Percentiles rank a stretch among this genome's conserved stretches.
Evolutionary conservation across 53 echinoderm and acorn worm species (phyloP).

Genomic region (Arbacia lixula): DNA sequence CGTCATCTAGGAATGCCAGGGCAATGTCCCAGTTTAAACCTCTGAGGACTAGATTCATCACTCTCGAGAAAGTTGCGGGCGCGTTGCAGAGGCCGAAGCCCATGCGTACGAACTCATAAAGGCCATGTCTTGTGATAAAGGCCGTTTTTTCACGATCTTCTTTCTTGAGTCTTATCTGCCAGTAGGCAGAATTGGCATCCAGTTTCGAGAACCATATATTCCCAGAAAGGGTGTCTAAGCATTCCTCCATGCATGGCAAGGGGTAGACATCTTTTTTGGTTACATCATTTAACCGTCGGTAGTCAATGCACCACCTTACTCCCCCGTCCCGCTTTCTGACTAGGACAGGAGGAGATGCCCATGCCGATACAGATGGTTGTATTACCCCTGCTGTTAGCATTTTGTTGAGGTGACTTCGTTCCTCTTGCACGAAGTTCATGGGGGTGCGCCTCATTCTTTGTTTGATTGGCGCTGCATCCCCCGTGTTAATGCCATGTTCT

Average conservation of each 20-base stretch:
- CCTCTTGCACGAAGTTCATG: conserved; percentile 50
- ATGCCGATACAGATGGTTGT: not conserved
- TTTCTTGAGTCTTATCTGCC: conserved; percentile 55
- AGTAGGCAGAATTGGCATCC: conserved; percentile 57
- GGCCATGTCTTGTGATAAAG: conserved; percentile 59
- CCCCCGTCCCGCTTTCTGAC: conserved; percentile 18
- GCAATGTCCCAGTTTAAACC: conserved; percentile 64
- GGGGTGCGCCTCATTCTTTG: conserved; percentile 60
- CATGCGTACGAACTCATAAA: conserved; percentile 59
- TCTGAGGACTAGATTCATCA: conserved; percentile 63
- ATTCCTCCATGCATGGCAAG: conserved; percentile 70
- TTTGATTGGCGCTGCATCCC: conserved; percentile 44
- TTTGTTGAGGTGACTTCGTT: not conserved
- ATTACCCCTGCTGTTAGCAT: not conserved
- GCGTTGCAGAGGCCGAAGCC: conserved; percentile 68
- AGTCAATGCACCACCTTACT: conserved; percentile 31
- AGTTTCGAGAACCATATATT: conserved; percentile 57
- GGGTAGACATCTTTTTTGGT: conserved; percentile 74
- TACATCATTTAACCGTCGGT: conserved; percentile 60
- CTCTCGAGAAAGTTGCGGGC: conserved; percentile 65
- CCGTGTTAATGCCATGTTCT: conserved; percentile 51
- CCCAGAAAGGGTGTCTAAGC: conserved; percentile 61
- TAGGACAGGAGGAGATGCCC: conserved; percentile 7
- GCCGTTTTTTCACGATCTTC: conserved; percentile 67
- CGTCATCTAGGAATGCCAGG: conserved; percentile 65